A percentile compares a stretch with the other conserved stretches of the same genome.
Evolutionary conservation across 1,140 invertebrate species (phyloP).

Genomic region (Rhynchophorus ferrugineus): DNA sequence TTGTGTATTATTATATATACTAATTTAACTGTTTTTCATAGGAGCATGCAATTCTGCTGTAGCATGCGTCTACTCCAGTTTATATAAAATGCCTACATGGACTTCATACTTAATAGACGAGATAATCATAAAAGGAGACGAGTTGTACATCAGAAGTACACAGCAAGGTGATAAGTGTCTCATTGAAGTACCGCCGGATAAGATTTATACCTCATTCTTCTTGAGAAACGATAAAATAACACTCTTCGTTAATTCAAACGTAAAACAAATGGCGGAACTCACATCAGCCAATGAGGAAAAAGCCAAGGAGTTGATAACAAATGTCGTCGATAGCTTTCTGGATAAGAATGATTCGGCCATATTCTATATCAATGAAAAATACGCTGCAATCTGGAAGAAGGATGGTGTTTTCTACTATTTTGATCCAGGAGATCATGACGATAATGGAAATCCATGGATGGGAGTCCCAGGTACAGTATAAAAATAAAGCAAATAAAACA

Average conservation of each 20-base stretch:
- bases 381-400: constrained; percentile 25
- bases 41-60: constrained; percentile 32
- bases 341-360: constrained; percentile 17
- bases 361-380: constrained; percentile 18
- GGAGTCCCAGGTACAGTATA: constrained; percentile 18
- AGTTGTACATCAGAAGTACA: constrained; percentile 26
- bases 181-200: constrained; percentile 17
- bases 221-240: constrained; percentile 26
- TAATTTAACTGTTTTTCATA: constrained; percentile 12
- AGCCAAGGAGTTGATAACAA: constrained; percentile 15
- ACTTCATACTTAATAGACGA: constrained; percentile 24
- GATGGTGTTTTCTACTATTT: constrained; percentile 31
- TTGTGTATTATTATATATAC: too few relatives aligned
- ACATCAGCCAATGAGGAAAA: constrained; percentile 13
- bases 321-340: constrained; percentile 27
- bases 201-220: constrained; percentile 26
- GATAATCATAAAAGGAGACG: constrained; percentile 29
- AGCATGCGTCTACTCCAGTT: constrained; percentile 27
- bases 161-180: constrained; percentile 23
- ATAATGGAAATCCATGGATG: constrained; percentile 25
- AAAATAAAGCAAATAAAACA: too few relatives aligned
- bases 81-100: constrained; percentile 32
- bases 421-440: constrained; percentile 34
- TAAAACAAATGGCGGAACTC: constrained; percentile 7
- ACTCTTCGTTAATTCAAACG: constrained; percentile 15